A percentile compares a stretch with the other conserved stretches of the same genome.
phyloP scores from a whole-genome alignment of 2,888 invertebrate genomes.

The Eupithecia dodoneata region DNA sequence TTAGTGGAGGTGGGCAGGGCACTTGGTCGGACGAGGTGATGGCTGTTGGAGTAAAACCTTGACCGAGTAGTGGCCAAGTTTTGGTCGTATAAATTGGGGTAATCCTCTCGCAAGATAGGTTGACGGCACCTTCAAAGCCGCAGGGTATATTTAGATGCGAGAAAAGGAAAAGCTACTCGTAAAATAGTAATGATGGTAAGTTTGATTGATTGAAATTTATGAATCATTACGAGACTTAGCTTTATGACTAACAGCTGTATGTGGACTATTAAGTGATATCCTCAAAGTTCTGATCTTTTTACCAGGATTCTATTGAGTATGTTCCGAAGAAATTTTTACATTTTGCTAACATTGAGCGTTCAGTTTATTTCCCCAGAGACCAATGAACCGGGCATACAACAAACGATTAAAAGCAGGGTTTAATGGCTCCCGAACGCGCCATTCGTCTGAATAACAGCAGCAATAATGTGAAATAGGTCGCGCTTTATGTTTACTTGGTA shows the following conservation, averaged over 20 bases:
- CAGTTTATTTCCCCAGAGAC: not conserved
- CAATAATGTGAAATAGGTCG: constrained; percentile 31
- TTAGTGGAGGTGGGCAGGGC: not conserved
- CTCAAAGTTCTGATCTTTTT: not conserved
- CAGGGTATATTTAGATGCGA: not conserved
- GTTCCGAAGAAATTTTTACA: not conserved
- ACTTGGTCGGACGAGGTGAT: not conserved
- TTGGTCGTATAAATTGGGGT: not conserved
- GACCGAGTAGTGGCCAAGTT: not conserved
- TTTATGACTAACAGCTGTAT: not conserved
- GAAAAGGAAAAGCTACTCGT: not conserved
- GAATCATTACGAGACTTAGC: not conserved
- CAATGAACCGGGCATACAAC: constrained; percentile 7
- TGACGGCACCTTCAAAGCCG: not conserved
- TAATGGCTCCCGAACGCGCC: constrained; percentile 14
- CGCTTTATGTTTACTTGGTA: constrained; percentile 20
- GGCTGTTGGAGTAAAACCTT: not conserved
- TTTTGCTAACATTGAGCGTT: not conserved
- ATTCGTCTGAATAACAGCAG: constrained; percentile 19
- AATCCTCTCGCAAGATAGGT: not conserved
- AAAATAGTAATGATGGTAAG: not conserved
- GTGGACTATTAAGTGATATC: not conserved
- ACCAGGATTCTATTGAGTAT: not conserved
- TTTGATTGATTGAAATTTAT: not conserved
- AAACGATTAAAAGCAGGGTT: constrained; percentile 10